Conservation (phyloP, 2,797 vertebrate genomes). For the Octomys mimax region DNA sequence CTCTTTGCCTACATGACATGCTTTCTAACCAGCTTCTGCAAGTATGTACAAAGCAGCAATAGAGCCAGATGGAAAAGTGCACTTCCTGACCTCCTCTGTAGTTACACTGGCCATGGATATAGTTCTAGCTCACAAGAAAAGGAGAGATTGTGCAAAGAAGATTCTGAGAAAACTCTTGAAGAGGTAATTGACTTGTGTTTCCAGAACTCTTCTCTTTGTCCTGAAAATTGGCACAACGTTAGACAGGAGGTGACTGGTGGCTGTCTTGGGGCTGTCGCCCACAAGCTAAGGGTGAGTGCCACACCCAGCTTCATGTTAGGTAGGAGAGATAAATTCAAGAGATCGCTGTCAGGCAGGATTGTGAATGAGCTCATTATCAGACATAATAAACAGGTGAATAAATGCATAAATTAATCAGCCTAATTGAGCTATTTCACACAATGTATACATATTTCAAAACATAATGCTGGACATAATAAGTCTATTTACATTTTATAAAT, state of each 20-base stretch:
- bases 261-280: not conserved
- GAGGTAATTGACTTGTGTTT: not conserved
- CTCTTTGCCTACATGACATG: not conserved
- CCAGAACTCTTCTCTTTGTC: not conserved
- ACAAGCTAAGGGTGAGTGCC: not conserved
- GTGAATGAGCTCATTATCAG: not conserved
- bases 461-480: not conserved
- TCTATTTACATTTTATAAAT: not conserved
- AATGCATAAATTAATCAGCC: not conserved
- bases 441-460: not conserved
- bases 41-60: not conserved
- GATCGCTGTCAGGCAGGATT: not conserved
- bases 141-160: not conserved
- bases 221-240: not conserved
- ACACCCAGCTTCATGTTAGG: not conserved
- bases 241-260: not conserved
- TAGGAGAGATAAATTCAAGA: not conserved
- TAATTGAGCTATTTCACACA: not conserved
- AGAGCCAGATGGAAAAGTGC: not conserved
- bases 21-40: not conserved
- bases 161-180: slow-evolving; percentile 8
- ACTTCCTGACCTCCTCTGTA: not conserved
- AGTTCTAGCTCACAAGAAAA: not conserved
- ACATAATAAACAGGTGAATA: not conserved
- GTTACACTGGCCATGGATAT: not conserved